Percentiles rank a stretch among this genome's conserved stretches.
phyloP scores from a whole-genome alignment of 2,113 vertebrate genomes.

The Alligator sinensis region DNA sequence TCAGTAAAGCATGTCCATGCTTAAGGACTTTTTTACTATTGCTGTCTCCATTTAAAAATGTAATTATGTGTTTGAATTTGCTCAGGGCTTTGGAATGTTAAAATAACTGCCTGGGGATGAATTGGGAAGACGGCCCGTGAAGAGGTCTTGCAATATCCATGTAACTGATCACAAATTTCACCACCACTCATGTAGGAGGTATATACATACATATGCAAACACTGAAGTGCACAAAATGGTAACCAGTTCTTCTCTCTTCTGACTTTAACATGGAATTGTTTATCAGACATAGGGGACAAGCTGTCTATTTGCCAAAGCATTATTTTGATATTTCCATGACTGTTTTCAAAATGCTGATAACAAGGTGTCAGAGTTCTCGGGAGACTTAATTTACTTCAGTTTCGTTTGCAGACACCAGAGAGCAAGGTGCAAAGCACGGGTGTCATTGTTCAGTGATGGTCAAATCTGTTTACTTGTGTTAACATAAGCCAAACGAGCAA shows the following conservation, averaged over 20 bases:
- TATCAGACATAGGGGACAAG: not conserved
- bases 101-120: accelerated
- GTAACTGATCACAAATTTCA: accelerated
- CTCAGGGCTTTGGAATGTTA: not conserved
- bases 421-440: conserved; percentile 20
- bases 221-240: not conserved
- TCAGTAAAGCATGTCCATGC: not conserved
- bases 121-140: not conserved
- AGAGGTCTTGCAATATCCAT: not conserved
- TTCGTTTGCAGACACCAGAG: conserved; percentile 9
- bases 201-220: not conserved
- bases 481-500: not conserved
- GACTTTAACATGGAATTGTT: not conserved
- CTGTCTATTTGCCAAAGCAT: not conserved
- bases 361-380: not conserved
- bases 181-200: not conserved
- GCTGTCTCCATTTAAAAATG: accelerated
- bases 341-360: not conserved
- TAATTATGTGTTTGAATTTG: not conserved
- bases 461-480: not conserved
- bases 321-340: not conserved
- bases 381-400: not conserved
- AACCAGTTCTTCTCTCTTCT: not conserved
- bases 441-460: not conserved
- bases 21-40: not conserved